A percentile compares a stretch with the other conserved stretches of the same genome.
These are phyloP conservation scores for Antechinus flavipes DNA, from an alignment of 2,113 vertebrate genomes.

Conservation along the genomic window DNA sequence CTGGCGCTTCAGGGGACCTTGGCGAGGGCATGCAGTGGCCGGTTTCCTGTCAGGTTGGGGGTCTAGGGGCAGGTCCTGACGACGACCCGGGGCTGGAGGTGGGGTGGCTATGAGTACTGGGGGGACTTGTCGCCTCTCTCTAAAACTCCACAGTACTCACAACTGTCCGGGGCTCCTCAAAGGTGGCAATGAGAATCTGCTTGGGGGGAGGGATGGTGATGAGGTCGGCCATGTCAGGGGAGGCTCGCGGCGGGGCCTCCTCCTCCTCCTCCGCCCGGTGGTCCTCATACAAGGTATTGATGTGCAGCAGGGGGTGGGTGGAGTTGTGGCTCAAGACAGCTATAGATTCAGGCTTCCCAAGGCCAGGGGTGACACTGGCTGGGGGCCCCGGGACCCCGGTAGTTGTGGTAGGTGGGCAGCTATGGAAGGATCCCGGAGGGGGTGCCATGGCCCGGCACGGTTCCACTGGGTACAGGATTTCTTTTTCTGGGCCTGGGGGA, in stretches of 20 bases:
- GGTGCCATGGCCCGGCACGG: conserved; percentile 79
- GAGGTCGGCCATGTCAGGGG: conserved; percentile 81
- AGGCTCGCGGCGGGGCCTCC: conserved; percentile 24
- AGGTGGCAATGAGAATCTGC: conserved; percentile 86
- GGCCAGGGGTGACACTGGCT: conserved; percentile 75
- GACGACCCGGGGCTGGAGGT: neutral
- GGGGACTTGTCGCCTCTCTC: neutral
- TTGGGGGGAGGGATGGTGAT: conserved; percentile 85
- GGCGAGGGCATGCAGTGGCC: neutral
- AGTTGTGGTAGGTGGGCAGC: conserved; percentile 80
- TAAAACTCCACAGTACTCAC: conserved; percentile 88
- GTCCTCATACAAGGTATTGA: conserved; percentile 87
- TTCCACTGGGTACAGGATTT: conserved; percentile 82
- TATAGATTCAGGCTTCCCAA: conserved; percentile 81
- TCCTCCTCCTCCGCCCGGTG: conserved; percentile 85
- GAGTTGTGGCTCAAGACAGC: conserved; percentile 85
- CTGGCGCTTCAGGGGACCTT: neutral
- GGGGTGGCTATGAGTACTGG: neutral
- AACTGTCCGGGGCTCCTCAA: conserved; percentile 86
- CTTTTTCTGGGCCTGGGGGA: conserved; percentile 82
- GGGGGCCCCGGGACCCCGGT: conserved; percentile 72
- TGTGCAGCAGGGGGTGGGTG: conserved; percentile 86
- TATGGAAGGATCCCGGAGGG: conserved; percentile 81
- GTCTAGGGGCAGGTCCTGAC: neutral
- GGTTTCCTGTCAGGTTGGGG: neutral